Conservation (phyloP, 2,888 invertebrate genomes). For the Spatulosminthurus flaviceps region DNA sequence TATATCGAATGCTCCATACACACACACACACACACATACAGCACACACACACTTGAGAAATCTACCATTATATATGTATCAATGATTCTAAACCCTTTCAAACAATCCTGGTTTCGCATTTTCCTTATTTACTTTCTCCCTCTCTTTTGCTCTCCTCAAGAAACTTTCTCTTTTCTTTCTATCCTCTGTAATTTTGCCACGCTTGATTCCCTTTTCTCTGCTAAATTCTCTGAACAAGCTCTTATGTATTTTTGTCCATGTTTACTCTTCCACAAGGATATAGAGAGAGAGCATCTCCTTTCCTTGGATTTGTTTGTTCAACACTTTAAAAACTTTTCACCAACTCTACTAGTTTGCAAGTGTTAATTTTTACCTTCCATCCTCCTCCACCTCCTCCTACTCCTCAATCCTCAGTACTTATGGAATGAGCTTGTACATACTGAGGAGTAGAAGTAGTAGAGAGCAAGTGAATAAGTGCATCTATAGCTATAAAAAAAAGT, state of each 20-base stretch:
- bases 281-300: not conserved
- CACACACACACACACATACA: not conserved
- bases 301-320: slow-evolving; percentile 18
- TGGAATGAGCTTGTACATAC: not conserved
- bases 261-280: not conserved
- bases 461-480: too few relatives aligned
- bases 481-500: too few relatives aligned
- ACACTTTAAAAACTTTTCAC: slow-evolving; percentile 1
- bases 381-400: not conserved
- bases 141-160: not conserved
- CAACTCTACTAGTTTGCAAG: not conserved
- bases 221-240: not conserved
- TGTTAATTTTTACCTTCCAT: not conserved
- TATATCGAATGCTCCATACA: too few relatives aligned
- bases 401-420: too few relatives aligned
- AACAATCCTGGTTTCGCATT: slow-evolving; percentile 13
- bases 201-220: not conserved
- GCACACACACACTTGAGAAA: not conserved
- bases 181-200: not conserved
- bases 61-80: not conserved
- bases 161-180: not conserved
- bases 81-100: not conserved
- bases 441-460: too few relatives aligned
- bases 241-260: not conserved
- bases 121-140: not conserved